Conservation (phyloP, 2,797 vertebrate genomes). For the Cheirogaleus major region DNA sequence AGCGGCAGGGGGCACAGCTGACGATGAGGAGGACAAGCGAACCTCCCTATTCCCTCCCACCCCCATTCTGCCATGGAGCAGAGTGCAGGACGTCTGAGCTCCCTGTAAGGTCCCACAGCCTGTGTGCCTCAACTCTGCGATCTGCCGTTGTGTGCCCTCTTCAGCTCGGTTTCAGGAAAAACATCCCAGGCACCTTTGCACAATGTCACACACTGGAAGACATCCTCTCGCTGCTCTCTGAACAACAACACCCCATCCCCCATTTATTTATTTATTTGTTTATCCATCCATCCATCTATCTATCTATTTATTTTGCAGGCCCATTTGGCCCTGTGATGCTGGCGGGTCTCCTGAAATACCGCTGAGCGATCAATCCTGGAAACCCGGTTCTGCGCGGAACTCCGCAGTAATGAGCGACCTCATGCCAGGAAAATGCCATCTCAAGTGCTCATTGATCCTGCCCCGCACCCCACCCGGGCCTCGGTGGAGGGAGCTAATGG, state of each 20-base stretch:
- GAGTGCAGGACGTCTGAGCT: background rate
- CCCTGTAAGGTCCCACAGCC: background rate
- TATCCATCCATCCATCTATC: background rate
- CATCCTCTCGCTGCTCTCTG: background rate
- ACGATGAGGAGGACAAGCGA: background rate
- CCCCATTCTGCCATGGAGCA: background rate
- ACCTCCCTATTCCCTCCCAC: background rate
- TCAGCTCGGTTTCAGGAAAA: background rate
- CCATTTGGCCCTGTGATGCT: background rate
- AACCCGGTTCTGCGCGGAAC: slow-evolving; percentile 9
- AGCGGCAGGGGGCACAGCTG: background rate
- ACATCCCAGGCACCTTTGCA: background rate
- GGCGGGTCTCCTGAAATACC: background rate
- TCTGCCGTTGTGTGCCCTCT: background rate
- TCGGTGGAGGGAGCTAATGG: slow-evolving; percentile 55
- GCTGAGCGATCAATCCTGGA: background rate
- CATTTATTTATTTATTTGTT: background rate
- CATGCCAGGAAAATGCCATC: slow-evolving; percentile 73
- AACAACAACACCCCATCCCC: background rate
- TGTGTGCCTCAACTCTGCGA: background rate
- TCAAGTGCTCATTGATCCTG: slow-evolving; percentile 23
- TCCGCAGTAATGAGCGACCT: slow-evolving; percentile 64
- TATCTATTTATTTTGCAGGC: background rate
- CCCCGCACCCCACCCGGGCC: background rate
- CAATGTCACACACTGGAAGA: background rate